These are phyloP conservation scores for Vespertilio murinus DNA, from an alignment of 2,797 vertebrate genomes.

Conservation along the genomic window DNA sequence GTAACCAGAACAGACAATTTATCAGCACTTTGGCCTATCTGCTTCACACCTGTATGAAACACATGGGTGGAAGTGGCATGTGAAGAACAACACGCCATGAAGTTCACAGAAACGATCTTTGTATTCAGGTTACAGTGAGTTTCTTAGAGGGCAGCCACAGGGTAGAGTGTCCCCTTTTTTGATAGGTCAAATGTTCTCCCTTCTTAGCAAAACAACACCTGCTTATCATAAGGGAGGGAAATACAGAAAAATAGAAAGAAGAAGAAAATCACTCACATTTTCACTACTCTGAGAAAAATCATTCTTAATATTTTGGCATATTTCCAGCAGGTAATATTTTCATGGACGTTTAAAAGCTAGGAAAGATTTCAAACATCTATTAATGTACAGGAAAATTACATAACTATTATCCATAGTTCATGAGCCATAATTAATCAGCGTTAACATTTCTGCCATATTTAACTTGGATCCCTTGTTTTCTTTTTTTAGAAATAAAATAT, in stretches of 20 bases:
- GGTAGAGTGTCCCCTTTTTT: neutral
- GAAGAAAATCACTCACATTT: neutral
- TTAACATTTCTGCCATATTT: neutral
- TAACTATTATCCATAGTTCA: neutral
- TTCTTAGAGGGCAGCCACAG: neutral
- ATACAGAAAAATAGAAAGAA: neutral
- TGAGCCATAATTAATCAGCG: neutral
- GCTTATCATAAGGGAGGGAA: neutral
- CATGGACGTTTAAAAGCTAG: neutral
- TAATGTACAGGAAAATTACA: neutral
- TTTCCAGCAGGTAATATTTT: conserved; percentile 15
- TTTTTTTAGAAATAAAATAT: neutral
- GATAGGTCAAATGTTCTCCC: neutral
- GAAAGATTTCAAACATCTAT: neutral
- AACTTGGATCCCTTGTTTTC: neutral
- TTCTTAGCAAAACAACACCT: neutral
- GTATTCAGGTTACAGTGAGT: neutral
- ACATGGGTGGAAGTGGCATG: neutral
- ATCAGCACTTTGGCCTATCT: neutral
- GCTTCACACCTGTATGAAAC: neutral
- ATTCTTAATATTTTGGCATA: conserved; percentile 35
- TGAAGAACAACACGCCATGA: neutral
- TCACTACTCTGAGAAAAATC: neutral
- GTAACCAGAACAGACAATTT: neutral
- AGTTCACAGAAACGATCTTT: conserved; percentile 8